Evolutionary conservation across 2,888 invertebrate genomes (phyloP).

Genomic region (Sinelater perroti): DNA sequence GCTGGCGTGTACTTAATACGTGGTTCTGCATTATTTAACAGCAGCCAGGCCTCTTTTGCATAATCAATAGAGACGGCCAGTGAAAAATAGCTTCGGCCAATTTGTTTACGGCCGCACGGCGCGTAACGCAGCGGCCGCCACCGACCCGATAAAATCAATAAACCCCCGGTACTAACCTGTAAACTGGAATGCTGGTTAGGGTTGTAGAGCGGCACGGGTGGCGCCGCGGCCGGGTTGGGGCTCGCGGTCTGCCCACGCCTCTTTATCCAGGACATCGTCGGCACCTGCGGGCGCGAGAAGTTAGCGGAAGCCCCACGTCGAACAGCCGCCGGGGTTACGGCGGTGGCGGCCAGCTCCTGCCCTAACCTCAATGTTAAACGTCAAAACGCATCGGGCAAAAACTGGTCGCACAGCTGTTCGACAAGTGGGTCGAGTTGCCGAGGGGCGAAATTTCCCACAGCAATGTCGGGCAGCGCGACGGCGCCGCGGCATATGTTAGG

Average conservation of each 20-base stretch:
- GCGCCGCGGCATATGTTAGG: constrained; percentile 14
- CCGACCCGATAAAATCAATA: no score
- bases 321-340: no score
- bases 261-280: constrained; percentile 59
- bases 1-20: no score
- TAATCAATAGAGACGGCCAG: background rate
- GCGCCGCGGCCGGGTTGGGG: constrained; percentile 51
- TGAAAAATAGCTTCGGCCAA: background rate
- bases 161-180: constrained; percentile 49
- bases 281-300: constrained; percentile 3
- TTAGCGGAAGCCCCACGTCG: constrained; percentile 3
- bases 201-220: constrained; percentile 57
- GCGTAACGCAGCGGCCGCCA: no score
- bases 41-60: background rate
- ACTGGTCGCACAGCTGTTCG: no score
- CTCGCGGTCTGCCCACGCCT: constrained; percentile 52
- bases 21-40: no score
- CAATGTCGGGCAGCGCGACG: no score
- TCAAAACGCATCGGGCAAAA: constrained; percentile 22
- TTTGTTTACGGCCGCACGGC: background rate
- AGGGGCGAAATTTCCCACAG: no score
- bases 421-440: no score
- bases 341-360: no score
- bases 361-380: constrained; percentile 34
- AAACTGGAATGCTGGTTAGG: constrained; percentile 58